Base-by-base conservation (phyloP, 2,113 vertebrate genomes). In the Potamarius usumacintae region DNA sequence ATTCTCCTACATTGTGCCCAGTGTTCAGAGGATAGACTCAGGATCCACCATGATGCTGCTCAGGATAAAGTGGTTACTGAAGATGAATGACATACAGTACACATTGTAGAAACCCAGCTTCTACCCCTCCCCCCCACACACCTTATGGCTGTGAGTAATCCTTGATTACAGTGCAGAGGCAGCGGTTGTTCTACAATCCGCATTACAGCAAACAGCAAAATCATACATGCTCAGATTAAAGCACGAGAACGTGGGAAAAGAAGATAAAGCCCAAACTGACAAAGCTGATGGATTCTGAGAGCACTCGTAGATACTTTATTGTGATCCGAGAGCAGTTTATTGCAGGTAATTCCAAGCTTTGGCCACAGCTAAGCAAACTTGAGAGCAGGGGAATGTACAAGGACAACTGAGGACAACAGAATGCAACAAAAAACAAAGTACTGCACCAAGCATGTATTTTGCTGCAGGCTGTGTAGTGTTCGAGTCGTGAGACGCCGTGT, bases 131-230 rank as follows among this genome's bases (percentile, higher is more conserved):
- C 30, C 27, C 5, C 12, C 27, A 30, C 67, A 52, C 86, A 78
- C 84, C 42, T 63, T 69, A 83, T 89, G 90, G 91, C 89, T 88
- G 27, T 76, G 12, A 9, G 90, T 94, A 95, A 95, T 95, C 92
- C 92, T 91, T 94, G 94, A 93, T 92, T 91, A 82, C 74, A 58
- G 81, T 85, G 67, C 90, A 91, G 83, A 87, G 62, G 82, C 80
- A 89, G 34, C 72, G 55, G 86, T 85, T 76, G 89, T 89, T 85
- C 85, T 86, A 83, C 87, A 86, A 55, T 88, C 90, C 77, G 90
- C 48, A 83, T 91, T 89, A 90, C 86, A 90, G 60, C 62, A 53
- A 20, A 84, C 69, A 53, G 65, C 27, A 18, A 82, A 85, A 65
- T 86, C 86, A 87, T 82, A 87, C 76, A 88, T 60, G 81, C 90